Conservation (phyloP, 1,140 invertebrate genomes). For the Oreohelix idahoensis region DNA sequence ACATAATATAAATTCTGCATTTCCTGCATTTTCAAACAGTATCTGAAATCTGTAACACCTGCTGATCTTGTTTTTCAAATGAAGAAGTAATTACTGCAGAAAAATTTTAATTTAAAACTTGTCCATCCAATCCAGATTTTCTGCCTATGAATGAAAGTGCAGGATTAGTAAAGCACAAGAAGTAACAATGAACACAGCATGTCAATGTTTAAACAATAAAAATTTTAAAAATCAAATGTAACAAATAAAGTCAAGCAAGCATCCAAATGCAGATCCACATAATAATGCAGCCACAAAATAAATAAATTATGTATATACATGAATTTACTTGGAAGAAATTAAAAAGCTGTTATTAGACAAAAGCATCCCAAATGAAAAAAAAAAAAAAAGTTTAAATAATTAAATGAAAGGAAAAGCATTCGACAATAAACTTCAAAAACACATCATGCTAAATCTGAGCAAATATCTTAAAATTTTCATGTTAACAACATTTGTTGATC, state of each 20-base stretch:
- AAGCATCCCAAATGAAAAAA: background rate
- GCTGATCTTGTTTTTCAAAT: no score
- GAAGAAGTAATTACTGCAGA: no score
- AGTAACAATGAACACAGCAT: background rate
- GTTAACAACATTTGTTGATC: no score
- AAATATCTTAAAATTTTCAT: background rate
- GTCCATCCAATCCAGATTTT: background rate
- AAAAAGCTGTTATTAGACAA: background rate
- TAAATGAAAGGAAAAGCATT: background rate
- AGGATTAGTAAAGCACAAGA: background rate
- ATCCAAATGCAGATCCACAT: background rate
- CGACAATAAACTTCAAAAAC: background rate
- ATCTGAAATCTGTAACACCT: no score
- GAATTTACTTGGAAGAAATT: background rate
- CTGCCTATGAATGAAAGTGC: background rate
- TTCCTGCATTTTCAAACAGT: no score
- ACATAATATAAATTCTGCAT: no score
- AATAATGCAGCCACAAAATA: background rate
- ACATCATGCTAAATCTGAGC: background rate
- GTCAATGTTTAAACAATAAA: no score
- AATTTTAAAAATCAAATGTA: background rate
- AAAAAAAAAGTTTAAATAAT: background rate
- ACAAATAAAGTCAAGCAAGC: background rate
- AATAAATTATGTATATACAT: background rate
- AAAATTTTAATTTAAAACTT: background rate